These are phyloP conservation scores for Perizoma flavofasciatum DNA, from an alignment of 2,888 invertebrate genomes.

Conservation along the genomic window DNA sequence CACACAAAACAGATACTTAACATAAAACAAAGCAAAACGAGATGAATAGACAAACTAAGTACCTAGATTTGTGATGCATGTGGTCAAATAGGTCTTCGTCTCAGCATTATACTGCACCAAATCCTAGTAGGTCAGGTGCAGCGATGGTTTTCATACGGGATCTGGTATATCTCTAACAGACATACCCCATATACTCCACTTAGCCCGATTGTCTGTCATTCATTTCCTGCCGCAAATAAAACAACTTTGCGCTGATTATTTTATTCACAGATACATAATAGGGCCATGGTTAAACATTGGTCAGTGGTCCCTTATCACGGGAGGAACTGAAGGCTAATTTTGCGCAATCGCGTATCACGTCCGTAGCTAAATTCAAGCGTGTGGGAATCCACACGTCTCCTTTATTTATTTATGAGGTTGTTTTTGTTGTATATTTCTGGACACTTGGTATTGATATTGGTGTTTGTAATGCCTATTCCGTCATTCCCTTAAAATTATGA, in stretches of 20 bases:
- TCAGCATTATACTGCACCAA: no score
- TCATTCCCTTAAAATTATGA: no score
- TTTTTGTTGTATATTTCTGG: constrained; percentile 2
- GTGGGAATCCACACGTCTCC: constrained; percentile 60
- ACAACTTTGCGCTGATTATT: constrained; percentile 26
- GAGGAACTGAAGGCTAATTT: constrained; percentile 81
- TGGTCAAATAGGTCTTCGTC: no score
- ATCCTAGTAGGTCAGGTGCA: no score
- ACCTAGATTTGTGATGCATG: no score
- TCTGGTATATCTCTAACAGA: no score
- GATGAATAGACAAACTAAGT: no score
- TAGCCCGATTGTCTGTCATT: not conserved
- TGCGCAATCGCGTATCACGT: constrained; percentile 79
- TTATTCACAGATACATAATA: constrained; percentile 59
- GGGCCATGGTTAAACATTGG: constrained; percentile 78
- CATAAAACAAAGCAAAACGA: no score
- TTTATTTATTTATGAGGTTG: constrained; percentile 39
- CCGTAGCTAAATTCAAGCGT: constrained; percentile 69
- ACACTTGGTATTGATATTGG: not conserved
- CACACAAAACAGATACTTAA: no score
- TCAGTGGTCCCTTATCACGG: constrained; percentile 67
- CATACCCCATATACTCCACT: no score
- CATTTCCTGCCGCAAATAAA: constrained; percentile 22
- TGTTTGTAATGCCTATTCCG: no score
- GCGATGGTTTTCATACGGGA: no score